Conservation (phyloP, 92 coral and sea anemone genomes). For the Virgularia gustaviana region DNA sequence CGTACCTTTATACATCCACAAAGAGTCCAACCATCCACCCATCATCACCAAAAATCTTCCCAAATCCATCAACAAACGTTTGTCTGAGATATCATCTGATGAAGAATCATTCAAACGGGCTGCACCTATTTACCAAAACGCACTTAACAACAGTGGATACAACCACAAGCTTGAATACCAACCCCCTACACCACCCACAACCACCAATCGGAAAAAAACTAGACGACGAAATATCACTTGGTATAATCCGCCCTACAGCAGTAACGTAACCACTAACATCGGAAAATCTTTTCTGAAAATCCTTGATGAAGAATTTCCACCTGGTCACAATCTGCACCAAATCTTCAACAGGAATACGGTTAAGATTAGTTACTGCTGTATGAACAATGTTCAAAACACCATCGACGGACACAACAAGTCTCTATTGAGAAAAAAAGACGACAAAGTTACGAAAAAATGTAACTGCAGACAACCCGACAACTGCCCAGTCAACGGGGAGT, state of each 20-base stretch:
- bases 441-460: not conserved
- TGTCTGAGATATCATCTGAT: constrained; percentile 8
- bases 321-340: not conserved
- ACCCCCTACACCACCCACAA: not conserved
- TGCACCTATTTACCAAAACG: constrained; percentile 5
- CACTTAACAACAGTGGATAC: not conserved
- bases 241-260: constrained; percentile 24
- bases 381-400: constrained; percentile 14
- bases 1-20: not conserved
- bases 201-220: not conserved
- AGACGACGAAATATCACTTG: not conserved
- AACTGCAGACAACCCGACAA: constrained; percentile 15
- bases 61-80: constrained; percentile 4
- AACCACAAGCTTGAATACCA: constrained; percentile 3
- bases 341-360: constrained; percentile 12
- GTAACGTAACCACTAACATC: constrained; percentile 10
- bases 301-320: constrained; percentile 14
- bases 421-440: not conserved
- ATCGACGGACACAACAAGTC: constrained; percentile 6
- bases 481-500: constrained; percentile 37
- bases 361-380: not conserved
- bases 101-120: not conserved
- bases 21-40: constrained; percentile 10
- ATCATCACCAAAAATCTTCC: constrained; percentile 17
- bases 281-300: constrained; percentile 5